A percentile compares a stretch with the other conserved stretches of the same genome.
Conservation (phyloP, 2,888 invertebrate species). For the Cristatella mucedo region DNA sequence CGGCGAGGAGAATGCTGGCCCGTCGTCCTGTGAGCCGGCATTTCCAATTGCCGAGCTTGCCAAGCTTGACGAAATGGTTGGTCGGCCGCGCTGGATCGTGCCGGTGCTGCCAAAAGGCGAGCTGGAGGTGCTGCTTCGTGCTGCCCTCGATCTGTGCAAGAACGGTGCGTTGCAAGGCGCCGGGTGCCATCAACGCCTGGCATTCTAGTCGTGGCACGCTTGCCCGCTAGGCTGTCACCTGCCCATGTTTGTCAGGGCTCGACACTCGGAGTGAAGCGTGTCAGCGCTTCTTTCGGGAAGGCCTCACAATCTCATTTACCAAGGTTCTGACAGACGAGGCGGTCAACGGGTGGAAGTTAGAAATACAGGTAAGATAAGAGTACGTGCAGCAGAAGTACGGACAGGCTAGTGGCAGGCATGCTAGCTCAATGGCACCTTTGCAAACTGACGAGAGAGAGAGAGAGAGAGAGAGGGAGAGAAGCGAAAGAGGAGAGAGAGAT, state of each 20-base stretch:
- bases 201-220: background rate
- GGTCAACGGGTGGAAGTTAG: slow-evolving; percentile 89
- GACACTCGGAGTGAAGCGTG: slow-evolving; percentile 76
- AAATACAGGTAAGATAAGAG: slow-evolving; percentile 67
- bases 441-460: too few species aligned
- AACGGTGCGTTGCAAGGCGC: slow-evolving; percentile 47
- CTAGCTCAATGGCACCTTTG: too few species aligned
- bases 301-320: slow-evolving; percentile 78
- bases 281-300: slow-evolving; percentile 84
- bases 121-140: slow-evolving; percentile 72
- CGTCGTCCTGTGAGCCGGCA: slow-evolving; percentile 40
- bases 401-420: too few species aligned
- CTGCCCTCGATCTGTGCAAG: slow-evolving; percentile 68
- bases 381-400: too few species aligned
- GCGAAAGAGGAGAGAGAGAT: too few species aligned
- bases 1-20: too few species aligned
- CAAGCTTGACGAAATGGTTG: slow-evolving; percentile 84
- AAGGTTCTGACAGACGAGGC: slow-evolving; percentile 94
- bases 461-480: too few species aligned
- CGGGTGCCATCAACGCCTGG: background rate
- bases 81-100: slow-evolving; percentile 87
- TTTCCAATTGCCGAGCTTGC: slow-evolving; percentile 76
- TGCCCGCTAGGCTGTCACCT: background rate
- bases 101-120: slow-evolving; percentile 92
- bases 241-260: slow-evolving; percentile 47